Percentiles rank a stretch among this genome's conserved stretches.
These are phyloP conservation scores for Nesometra sesokonis DNA, from an alignment of 35 echinoderm and acorn worm species.

Conservation along the genomic window DNA sequence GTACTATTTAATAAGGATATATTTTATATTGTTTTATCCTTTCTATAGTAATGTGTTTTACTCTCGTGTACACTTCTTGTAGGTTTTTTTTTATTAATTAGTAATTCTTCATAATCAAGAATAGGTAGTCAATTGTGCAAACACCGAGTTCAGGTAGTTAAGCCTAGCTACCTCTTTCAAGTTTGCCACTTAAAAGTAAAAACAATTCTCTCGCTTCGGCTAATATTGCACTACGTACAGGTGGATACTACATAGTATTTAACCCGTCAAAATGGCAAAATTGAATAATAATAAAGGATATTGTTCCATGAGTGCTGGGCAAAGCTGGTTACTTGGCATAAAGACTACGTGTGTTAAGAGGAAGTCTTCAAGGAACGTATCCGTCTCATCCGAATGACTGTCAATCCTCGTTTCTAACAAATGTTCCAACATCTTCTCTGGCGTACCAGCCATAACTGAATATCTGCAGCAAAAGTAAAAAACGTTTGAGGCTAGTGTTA, in stretches of 20 bases:
- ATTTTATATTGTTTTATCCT: too few relatives aligned
- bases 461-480: conserved; percentile 41
- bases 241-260: too few relatives aligned
- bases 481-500: too few relatives aligned
- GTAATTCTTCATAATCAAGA: too few relatives aligned
- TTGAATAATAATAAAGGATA: conserved; percentile 92
- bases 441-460: conserved; percentile 88
- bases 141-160: neutral
- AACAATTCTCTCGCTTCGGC: neutral
- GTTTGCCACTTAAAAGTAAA: neutral
- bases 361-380: conserved; percentile 94
- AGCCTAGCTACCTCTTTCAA: neutral
- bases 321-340: conserved; percentile 81
- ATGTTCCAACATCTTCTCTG: conserved; percentile 98
- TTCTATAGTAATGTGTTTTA: too few relatives aligned
- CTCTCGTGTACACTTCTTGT: too few relatives aligned
- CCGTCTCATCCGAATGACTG: conserved; percentile 60
- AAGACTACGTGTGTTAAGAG: conserved; percentile 87
- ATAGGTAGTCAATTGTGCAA: too few relatives aligned
- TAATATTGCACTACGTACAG: too few relatives aligned
- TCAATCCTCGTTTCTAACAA: conserved; percentile 82
- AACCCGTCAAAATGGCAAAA: too few relatives aligned
- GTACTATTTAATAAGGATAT: too few relatives aligned
- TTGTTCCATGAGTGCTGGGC: conserved; percentile 76
- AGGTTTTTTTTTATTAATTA: too few relatives aligned